Base-by-base conservation (phyloP, 2,113 vertebrate species). In the Heterochromis multidens region DNA sequence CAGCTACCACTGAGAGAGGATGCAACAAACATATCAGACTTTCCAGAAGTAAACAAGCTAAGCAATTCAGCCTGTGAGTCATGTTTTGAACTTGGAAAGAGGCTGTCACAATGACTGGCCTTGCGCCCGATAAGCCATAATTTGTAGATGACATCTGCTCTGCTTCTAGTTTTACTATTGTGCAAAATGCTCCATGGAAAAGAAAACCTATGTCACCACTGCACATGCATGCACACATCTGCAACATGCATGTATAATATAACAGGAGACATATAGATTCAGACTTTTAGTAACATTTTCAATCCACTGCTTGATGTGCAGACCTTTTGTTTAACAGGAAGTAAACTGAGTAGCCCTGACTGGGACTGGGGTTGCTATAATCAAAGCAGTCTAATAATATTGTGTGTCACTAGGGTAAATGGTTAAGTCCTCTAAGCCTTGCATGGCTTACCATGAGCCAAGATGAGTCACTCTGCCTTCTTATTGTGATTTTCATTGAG, bases 31-130 rank as follows among this genome's bases (percentile, higher is more conserved):
- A 79, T 77, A 83, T 87, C 86, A 63, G 84, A 70, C 81, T 76
- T 77, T 74, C 81, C 60, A 63, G 58, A 88, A 80, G 81, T 83
- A 90, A 89, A 92, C 92, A 88, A 86, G 60, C 43, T 83, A 62
- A 70, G 27, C 52, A 63, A 80, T 72, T 61, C 70, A 72, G 63
- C 74, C 63, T 89, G 72, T 27, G 65, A 82, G 65, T 40, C 80
- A 58, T 77, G 83, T 86, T 92, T 88, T 82, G 6, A 83, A 90
- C 77, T 82, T 84, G 83, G 87, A 62, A 74, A 81, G 79, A 62
- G 72, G 35, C 81, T 62, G 83, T 84, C 84, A 92, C 90, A 91
- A 91, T 93, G 91, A 88, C 76, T 91, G 89, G 89, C 92, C 67
- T 56, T 29, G n/a, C 79, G 76, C 91, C 92, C 59, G 83, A 89